These are phyloP conservation scores for Coptodon rendalli DNA, from an alignment of 2,113 vertebrate genomes.

Conservation along the genomic window DNA sequence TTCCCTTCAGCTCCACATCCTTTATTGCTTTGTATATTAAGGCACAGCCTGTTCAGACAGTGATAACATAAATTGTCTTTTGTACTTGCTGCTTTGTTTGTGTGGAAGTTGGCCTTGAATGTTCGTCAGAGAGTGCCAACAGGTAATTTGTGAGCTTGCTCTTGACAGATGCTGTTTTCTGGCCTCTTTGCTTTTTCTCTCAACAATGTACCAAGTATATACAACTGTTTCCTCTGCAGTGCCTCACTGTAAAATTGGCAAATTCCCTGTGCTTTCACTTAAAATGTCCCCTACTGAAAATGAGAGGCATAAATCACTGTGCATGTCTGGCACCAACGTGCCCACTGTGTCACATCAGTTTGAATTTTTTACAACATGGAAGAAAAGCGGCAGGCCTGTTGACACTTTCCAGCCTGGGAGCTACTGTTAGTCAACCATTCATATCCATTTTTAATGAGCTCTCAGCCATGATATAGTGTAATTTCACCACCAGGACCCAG, in stretches of 20 bases:
- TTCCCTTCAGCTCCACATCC: background rate
- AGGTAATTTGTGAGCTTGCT: slow-evolving; percentile 9
- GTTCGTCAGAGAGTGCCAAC: background rate
- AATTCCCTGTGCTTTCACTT: slow-evolving; percentile 54
- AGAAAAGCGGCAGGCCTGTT: slow-evolving; percentile 43
- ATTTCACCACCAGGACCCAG: slow-evolving; percentile 76
- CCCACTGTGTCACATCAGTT: slow-evolving; percentile 65
- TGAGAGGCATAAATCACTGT: slow-evolving; percentile 63
- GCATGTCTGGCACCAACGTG: slow-evolving; percentile 47
- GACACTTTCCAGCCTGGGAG: slow-evolving; percentile 65
- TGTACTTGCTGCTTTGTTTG: background rate
- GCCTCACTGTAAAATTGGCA: slow-evolving; percentile 46
- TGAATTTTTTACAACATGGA: slow-evolving; percentile 68
- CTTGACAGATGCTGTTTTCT: slow-evolving; percentile 14
- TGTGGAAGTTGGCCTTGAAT: background rate
- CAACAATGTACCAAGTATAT: slow-evolving; percentile 3
- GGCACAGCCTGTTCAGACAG: background rate
- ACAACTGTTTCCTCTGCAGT: slow-evolving; percentile 25
- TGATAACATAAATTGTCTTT: background rate
- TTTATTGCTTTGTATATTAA: slow-evolving; percentile 8
- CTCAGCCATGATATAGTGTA: slow-evolving; percentile 76
- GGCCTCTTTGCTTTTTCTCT: background rate
- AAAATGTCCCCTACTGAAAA: slow-evolving; percentile 64
- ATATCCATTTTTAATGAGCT: slow-evolving; percentile 74
- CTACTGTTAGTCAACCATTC: slow-evolving; percentile 65